Conservation (phyloP, 2,113 vertebrate genomes). For the Pionites leucogaster region DNA sequence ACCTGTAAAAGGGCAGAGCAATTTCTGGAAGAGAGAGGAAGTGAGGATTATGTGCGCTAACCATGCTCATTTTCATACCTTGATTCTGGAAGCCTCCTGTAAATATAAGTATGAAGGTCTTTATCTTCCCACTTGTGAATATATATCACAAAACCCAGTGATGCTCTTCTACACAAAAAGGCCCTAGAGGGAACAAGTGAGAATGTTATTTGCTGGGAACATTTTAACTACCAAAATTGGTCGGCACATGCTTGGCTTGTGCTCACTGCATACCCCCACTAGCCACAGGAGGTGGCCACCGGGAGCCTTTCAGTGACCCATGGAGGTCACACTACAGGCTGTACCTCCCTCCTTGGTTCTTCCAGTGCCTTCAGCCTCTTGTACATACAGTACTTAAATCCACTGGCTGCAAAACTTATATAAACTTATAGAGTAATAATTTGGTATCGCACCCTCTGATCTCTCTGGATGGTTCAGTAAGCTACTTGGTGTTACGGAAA, state of each 20-base stretch:
- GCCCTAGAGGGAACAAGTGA: not conserved
- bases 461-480: not conserved
- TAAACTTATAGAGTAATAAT: not conserved
- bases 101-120: not conserved
- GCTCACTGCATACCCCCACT: not conserved
- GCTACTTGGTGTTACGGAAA: not conserved
- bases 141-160: not conserved
- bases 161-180: not conserved
- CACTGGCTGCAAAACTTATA: not conserved
- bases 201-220: not conserved
- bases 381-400: not conserved
- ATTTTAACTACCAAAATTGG: not conserved
- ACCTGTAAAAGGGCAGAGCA: not conserved
- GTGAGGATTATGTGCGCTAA: not conserved
- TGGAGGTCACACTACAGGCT: fast-evolving
- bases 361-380: not conserved
- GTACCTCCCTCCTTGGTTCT: not conserved
- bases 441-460: not conserved
- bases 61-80: not conserved
- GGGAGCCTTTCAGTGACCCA: fast-evolving
- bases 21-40: not conserved
- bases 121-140: not conserved
- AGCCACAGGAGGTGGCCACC: not conserved
- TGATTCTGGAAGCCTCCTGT: not conserved
- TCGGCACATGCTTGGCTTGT: not conserved